Evolutionary conservation across 2,113 vertebrate genomes (phyloP).

Genomic region (Ancistrus triradiatus): DNA sequence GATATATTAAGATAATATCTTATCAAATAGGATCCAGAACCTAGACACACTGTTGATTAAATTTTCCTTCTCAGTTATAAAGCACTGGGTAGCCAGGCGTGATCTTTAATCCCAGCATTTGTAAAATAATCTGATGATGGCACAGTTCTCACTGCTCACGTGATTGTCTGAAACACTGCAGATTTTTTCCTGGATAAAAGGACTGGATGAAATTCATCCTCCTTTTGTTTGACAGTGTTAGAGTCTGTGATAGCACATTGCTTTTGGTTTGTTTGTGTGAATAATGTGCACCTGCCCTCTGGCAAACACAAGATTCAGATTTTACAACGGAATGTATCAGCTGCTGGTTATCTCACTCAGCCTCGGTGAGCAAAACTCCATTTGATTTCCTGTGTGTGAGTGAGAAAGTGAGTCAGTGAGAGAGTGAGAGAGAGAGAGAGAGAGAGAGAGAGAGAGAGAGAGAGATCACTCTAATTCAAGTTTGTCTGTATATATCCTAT

Average conservation of each 20-base stretch:
- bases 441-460: too few relatives aligned
- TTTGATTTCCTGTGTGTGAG: background rate
- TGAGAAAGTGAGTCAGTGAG: background rate
- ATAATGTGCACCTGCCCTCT: background rate
- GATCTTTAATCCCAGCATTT: slow-evolving; percentile 33
- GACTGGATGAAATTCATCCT: background rate
- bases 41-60: background rate
- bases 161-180: background rate
- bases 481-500: too few relatives aligned
- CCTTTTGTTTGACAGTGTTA: too few relatives aligned
- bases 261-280: background rate
- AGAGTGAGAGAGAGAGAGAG: too few relatives aligned
- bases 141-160: background rate
- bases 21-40: background rate
- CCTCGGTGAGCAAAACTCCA: slow-evolving; percentile 37
- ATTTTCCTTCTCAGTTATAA: slow-evolving; percentile 9
- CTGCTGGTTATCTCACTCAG: slow-evolving; percentile 36
- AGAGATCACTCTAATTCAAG: too few relatives aligned
- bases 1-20: slow-evolving; percentile 4
- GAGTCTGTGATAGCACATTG: too few relatives aligned
- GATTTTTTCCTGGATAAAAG: slow-evolving; percentile 7
- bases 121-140: slow-evolving; percentile 29
- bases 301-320: background rate
- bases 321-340: slow-evolving; percentile 30
- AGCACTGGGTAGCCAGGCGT: slow-evolving; percentile 3